phyloP scores from a whole-genome alignment of 1,140 invertebrate genomes.

The Meloidogyne floridensis region DNA sequence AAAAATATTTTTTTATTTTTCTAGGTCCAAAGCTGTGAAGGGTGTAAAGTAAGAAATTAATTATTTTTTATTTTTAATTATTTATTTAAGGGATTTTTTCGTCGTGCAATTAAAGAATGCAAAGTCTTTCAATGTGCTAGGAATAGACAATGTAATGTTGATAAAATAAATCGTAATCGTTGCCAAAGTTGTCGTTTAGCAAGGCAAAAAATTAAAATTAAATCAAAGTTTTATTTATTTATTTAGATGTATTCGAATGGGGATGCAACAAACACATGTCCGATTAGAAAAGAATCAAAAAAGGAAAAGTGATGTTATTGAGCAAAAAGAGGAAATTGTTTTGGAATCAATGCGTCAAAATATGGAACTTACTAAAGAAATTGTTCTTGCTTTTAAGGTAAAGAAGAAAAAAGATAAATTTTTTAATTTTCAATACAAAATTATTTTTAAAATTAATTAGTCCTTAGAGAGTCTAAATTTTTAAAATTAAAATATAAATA shows the following conservation, averaged over 20 bases:
- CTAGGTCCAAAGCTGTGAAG: conserved; percentile 29
- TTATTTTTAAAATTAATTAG: no score
- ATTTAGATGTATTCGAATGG: conserved; percentile 15
- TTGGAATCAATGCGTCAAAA: conserved; percentile 21
- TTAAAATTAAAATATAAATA: not conserved
- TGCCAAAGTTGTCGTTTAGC: conserved; percentile 45
- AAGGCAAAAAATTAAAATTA: conserved; percentile 23
- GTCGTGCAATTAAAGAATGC: conserved; percentile 38
- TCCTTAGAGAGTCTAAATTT: not conserved
- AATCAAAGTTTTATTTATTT: no score
- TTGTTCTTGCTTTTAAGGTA: conserved; percentile 26
- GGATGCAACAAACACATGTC: conserved; percentile 34
- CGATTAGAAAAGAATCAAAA: conserved; percentile 35
- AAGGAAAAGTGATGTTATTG: conserved; percentile 18
- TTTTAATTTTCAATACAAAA: not conserved
- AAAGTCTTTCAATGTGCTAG: conserved; percentile 35
- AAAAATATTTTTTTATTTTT: not conserved
- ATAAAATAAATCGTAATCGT: conserved; percentile 34
- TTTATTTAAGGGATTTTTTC: conserved; percentile 43
- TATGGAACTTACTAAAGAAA: conserved; percentile 13
- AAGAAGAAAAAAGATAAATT: not conserved
- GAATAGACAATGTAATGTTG: conserved; percentile 34
- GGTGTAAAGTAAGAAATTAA: conserved; percentile 23
- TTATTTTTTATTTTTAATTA: not conserved
- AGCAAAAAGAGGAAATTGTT: conserved; percentile 19